Percentiles rank a stretch among this genome's conserved stretches.
phyloP scores from a whole-genome alignment of 2,888 invertebrate genomes.

The Tigriopus californicus region DNA sequence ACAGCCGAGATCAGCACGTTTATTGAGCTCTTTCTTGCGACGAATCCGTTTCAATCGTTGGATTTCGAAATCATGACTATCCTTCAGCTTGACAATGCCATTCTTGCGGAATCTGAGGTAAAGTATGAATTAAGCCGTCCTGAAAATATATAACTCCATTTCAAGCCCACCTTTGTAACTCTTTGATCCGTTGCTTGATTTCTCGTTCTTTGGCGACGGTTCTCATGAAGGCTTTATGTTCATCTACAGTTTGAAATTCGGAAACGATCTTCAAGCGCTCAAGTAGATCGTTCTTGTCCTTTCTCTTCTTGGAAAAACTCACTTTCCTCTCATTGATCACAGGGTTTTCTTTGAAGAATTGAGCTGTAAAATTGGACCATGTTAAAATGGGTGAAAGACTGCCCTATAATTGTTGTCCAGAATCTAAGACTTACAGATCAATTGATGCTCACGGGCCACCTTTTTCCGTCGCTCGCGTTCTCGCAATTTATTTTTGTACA shows the following conservation, averaged over 20 bases:
- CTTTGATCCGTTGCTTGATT: conserved; percentile 57
- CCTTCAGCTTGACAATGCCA: conserved; percentile 4
- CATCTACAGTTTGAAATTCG: conserved; percentile 67
- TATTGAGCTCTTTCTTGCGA: background rate
- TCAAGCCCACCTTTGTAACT: conserved; percentile 25
- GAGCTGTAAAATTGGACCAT: too few relatives aligned
- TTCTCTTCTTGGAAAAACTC: background rate
- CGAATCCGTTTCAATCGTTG: background rate
- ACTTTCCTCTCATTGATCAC: background rate
- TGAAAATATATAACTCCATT: too few relatives aligned
- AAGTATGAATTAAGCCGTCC: background rate
- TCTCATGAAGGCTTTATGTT: conserved; percentile 57
- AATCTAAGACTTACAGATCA: conserved; percentile 68
- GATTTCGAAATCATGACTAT: conserved; percentile 6
- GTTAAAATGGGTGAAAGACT: too few relatives aligned
- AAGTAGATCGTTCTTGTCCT: conserved; percentile 35
- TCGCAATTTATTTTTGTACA: conserved; percentile 60
- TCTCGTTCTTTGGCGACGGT: conserved; percentile 67
- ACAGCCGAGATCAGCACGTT: background rate
- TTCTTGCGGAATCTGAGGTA: conserved; percentile 23
- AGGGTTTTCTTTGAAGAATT: conserved; percentile 8
- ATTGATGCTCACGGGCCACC: conserved; percentile 69
- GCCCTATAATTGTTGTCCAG: too few relatives aligned
- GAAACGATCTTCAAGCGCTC: conserved; percentile 68
- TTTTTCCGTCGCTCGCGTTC: conserved; percentile 75